Conservation (phyloP, 2,888 invertebrate species). For the Mycalesis mineus region DNA sequence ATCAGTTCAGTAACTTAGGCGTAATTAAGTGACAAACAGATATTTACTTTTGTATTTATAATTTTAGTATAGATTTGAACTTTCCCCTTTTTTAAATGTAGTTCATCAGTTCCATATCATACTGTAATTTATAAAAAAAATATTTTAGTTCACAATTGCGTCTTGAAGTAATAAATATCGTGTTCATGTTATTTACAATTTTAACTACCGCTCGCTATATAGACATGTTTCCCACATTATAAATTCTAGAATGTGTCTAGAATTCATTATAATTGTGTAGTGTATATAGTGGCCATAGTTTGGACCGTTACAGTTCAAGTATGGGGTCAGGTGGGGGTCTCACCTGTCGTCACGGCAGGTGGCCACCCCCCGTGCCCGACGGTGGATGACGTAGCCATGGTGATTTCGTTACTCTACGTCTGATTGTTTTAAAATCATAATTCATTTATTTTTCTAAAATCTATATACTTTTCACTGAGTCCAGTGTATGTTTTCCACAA, state of each 20-base stretch:
- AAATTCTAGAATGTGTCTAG: not conserved
- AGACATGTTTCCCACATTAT: slow-evolving; percentile 4
- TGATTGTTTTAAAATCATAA: too few species aligned
- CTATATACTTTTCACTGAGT: too few species aligned
- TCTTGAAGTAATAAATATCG: not conserved
- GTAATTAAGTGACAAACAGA: too few species aligned
- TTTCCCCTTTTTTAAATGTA: too few species aligned
- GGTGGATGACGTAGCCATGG: slow-evolving; percentile 10
- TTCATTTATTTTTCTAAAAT: too few species aligned
- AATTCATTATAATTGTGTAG: not conserved
- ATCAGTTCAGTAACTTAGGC: too few species aligned
- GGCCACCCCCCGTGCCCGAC: slow-evolving; percentile 22
- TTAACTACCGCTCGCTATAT: not conserved
- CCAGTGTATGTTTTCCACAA: too few species aligned
- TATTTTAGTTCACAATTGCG: too few species aligned
- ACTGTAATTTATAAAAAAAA: too few species aligned
- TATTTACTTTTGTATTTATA: too few species aligned
- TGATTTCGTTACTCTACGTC: not conserved
- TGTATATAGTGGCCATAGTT: not conserved
- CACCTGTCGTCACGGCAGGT: slow-evolving; percentile 35
- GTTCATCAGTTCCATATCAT: too few species aligned
- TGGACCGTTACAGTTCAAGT: slow-evolving; percentile 1
- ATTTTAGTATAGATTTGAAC: too few species aligned
- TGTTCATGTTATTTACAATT: not conserved
- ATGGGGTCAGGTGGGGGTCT: slow-evolving; percentile 26